phyloP scores from a whole-genome alignment of 2,113 vertebrate genomes.

The Microcebus jonahi region DNA sequence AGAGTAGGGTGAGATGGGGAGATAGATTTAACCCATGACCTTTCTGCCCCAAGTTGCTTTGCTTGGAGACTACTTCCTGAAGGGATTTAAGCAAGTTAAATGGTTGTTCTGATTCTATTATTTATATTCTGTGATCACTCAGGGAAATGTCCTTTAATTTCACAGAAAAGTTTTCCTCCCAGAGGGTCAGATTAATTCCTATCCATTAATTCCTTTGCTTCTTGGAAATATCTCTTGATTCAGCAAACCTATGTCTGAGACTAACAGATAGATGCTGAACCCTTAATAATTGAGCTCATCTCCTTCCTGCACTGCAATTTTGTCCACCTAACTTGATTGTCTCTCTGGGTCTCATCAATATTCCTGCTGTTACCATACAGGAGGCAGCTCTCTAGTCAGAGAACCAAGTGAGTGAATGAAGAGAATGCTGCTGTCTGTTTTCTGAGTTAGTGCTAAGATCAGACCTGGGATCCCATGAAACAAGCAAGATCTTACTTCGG shows the following conservation, averaged over 20 bases:
- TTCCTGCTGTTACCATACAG: background rate
- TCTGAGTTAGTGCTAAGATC: background rate
- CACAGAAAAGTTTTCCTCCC: background rate
- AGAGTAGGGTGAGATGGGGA: too few species aligned
- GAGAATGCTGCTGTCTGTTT: background rate
- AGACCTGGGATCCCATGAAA: background rate
- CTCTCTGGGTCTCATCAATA: background rate
- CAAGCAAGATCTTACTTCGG: background rate
- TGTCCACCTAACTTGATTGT: background rate
- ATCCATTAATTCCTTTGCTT: background rate
- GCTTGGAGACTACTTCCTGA: background rate
- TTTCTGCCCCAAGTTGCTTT: background rate
- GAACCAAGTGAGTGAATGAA: background rate
- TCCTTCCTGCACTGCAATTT: background rate
- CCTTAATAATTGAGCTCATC: background rate
- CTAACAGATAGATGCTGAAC: background rate
- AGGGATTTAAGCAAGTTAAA: background rate
- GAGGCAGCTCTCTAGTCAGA: background rate
- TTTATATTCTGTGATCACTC: background rate
- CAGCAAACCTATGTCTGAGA: background rate
- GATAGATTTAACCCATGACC: background rate
- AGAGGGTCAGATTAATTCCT: background rate
- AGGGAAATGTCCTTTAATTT: background rate
- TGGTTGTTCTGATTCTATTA: background rate
- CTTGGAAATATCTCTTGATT: background rate